phyloP scores from a whole-genome alignment of 2,797 vertebrate genomes.

The Balearica regulorum region DNA sequence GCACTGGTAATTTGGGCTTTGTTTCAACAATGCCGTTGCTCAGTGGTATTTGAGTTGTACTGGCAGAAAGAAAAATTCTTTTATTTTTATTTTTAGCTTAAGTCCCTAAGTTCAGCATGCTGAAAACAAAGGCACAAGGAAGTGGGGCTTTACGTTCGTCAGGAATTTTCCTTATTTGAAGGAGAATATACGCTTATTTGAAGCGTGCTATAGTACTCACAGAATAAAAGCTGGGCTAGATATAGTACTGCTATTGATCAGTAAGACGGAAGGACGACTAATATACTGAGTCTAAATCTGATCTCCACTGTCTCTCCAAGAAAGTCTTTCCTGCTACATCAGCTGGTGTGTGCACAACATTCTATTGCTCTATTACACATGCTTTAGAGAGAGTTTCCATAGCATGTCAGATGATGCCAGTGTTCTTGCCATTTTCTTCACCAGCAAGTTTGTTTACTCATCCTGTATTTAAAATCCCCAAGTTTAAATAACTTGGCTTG shows the following conservation, averaged over 20 bases:
- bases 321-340: neutral
- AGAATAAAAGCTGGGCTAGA: neutral
- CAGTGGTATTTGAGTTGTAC: neutral
- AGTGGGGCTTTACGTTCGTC: neutral
- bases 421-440: neutral
- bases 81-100: neutral
- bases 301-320: neutral
- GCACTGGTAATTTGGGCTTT: neutral
- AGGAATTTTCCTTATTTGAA: neutral
- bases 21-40: neutral
- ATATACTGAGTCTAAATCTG: neutral
- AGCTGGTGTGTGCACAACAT: neutral
- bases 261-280: neutral
- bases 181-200: neutral
- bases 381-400: neutral
- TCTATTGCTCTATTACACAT: neutral
- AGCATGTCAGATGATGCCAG: neutral
- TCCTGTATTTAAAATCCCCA: neutral
- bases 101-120: neutral
- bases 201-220: accelerated
- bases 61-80: neutral
- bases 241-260: neutral
- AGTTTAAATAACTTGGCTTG: neutral
- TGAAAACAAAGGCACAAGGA: neutral
- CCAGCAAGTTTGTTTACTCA: neutral